These are phyloP conservation scores for Mus minutoides DNA, from an alignment of 2,797 vertebrate species.

Conservation along the genomic window DNA sequence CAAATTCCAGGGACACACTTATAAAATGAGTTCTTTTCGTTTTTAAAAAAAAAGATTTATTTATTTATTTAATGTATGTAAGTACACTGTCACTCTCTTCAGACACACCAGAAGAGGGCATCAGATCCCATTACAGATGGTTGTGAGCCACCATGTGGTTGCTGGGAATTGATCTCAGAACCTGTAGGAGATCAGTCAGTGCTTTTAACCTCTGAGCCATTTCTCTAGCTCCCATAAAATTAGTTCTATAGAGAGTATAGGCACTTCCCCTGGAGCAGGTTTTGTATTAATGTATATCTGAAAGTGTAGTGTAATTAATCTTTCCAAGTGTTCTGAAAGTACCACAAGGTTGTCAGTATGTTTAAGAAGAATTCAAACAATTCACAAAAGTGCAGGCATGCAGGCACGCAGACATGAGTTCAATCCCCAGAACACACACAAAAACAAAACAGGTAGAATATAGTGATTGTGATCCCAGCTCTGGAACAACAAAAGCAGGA, in stretches of 20 bases:
- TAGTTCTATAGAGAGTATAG: neutral
- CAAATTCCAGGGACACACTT: neutral
- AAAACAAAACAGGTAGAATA: neutral
- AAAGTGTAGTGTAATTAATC: neutral
- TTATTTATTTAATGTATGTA: too few relatives aligned
- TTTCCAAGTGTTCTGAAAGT: neutral
- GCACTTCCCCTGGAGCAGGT: neutral
- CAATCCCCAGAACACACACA: neutral
- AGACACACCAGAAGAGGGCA: too few relatives aligned
- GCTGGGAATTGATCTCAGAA: too few relatives aligned
- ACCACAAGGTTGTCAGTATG: neutral
- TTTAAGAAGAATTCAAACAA: slow-evolving; percentile 47
- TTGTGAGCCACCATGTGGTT: too few relatives aligned
- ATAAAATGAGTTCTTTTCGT: neutral
- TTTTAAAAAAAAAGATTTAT: too few relatives aligned
- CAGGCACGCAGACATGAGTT: neutral
- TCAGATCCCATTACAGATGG: too few relatives aligned
- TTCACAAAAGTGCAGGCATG: neutral
- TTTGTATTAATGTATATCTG: neutral
- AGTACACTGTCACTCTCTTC: too few relatives aligned
- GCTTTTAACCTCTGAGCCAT: too few relatives aligned
- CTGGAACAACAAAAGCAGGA: neutral
- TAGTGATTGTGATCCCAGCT: fast-evolving
- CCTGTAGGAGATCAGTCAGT: too few relatives aligned
- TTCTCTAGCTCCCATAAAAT: neutral